These are phyloP conservation scores for Columba guinea DNA, from an alignment of 2,797 vertebrate genomes.

Conservation along the genomic window DNA sequence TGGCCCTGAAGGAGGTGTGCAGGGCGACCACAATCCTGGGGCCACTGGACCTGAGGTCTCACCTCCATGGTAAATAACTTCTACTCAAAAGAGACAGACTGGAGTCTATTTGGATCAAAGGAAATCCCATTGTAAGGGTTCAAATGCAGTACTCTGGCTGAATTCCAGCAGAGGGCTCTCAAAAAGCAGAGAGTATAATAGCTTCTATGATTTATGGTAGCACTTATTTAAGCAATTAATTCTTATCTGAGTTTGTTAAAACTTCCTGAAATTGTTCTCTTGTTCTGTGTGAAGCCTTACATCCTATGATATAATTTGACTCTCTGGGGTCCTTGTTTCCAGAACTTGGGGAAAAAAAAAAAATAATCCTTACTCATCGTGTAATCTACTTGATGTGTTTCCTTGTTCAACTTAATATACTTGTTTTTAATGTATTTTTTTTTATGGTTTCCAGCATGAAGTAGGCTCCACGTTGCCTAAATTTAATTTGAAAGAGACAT, in stretches of 20 bases:
- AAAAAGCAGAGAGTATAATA: slow-evolving; percentile 6
- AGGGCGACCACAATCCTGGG: not conserved
- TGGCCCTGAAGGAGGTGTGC: not conserved
- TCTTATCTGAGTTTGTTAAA: slow-evolving; percentile 48
- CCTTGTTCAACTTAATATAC: not conserved
- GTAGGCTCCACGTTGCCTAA: not conserved
- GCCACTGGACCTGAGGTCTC: not conserved
- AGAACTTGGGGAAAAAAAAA: not conserved
- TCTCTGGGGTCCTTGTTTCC: not conserved
- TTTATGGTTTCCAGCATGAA: not conserved
- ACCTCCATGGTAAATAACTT: not conserved
- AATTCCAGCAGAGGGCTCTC: slow-evolving; percentile 16
- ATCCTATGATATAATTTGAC: slow-evolving; percentile 26
- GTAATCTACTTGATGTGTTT: not conserved
- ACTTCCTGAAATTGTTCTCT: slow-evolving; percentile 57
- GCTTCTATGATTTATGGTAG: slow-evolving; percentile 27
- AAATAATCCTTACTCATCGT: not conserved
- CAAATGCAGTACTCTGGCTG: not conserved
- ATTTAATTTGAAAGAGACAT: not conserved
- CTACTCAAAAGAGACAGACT: not conserved
- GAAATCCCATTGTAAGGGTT: not conserved
- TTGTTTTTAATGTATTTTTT: not conserved
- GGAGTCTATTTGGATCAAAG: not conserved
- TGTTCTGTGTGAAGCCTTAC: slow-evolving; percentile 44
- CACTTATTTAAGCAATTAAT: slow-evolving; percentile 50